Percentiles rank a stretch among this genome's conserved stretches.
Conservation (phyloP, 92 coral and sea anemone genomes). For the Porites evermanni region DNA sequence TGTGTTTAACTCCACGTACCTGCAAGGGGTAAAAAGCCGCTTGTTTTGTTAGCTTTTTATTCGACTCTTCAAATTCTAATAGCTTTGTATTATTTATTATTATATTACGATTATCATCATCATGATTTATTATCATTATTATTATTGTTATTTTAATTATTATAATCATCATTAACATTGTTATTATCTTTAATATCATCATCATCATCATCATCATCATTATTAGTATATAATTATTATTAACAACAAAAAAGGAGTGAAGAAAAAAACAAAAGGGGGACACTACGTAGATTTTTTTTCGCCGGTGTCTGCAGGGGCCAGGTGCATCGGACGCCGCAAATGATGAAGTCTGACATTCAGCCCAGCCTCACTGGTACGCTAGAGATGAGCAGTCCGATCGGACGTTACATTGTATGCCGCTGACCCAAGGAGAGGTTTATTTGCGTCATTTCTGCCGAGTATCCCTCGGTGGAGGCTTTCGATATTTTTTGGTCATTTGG, state of each 20-base stretch:
- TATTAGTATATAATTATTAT: not conserved
- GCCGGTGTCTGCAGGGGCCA: constrained; percentile 14
- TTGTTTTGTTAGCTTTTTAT: constrained; percentile 20
- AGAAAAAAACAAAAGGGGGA: not conserved
- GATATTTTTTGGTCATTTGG: constrained; percentile 16
- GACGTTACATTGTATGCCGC: too few species aligned
- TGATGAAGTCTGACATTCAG: constrained; percentile 2
- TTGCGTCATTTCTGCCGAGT: constrained; percentile 8
- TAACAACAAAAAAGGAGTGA: constrained; percentile 12
- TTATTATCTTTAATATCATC: not conserved
- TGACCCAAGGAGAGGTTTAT: not conserved
- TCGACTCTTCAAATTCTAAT: constrained; percentile 1
- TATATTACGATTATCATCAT: not conserved
- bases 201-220: not conserved
- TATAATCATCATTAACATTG: not conserved
- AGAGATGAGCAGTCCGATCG: not conserved
- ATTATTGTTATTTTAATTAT: constrained; percentile 1
- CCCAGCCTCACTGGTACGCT: constrained; percentile 17
- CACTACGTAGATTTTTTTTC: constrained; percentile 2
- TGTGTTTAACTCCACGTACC: constrained; percentile 54
- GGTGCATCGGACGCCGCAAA: constrained; percentile 9
- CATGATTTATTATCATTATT: not conserved
- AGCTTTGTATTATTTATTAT: not conserved
- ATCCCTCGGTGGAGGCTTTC: constrained; percentile 2
- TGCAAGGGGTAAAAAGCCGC: not conserved